Conservation (phyloP, 2,797 vertebrate species). For the Cyclura pinguis region DNA sequence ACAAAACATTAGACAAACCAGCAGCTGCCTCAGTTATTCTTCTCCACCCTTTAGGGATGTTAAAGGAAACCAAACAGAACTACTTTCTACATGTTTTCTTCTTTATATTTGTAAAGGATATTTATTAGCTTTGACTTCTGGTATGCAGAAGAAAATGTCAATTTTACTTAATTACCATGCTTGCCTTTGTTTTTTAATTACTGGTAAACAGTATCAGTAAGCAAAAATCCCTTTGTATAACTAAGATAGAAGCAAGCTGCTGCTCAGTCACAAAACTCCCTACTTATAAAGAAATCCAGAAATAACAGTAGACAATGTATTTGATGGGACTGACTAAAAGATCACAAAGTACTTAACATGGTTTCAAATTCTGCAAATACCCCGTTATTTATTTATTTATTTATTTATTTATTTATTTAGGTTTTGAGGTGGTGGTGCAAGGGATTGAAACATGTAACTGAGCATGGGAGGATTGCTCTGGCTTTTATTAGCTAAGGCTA, state of each 20-base stretch:
- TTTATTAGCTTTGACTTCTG: conserved; percentile 17
- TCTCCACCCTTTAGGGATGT: conserved; percentile 12
- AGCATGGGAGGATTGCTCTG: too few relatives aligned
- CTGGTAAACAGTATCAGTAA: conserved; percentile 17
- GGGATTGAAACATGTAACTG: background rate
- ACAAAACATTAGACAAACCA: conserved; percentile 11
- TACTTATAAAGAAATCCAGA: background rate
- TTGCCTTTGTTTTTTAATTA: conserved; percentile 26
- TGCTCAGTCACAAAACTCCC: background rate
- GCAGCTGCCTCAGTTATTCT: conserved; percentile 17
- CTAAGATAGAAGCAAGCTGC: background rate
- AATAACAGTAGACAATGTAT: background rate
- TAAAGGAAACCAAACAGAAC: conserved; percentile 7
- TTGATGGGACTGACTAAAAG: background rate
- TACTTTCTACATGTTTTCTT: background rate
- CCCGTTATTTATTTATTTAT: background rate
- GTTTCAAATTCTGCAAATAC: background rate
- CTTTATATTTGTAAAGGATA: conserved; percentile 18
- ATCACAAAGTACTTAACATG: background rate
- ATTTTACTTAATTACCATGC: background rate
- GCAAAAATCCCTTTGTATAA: background rate
- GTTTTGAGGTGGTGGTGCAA: background rate
- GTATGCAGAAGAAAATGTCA: conserved; percentile 18
- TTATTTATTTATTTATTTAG: background rate
- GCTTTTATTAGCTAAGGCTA: too few relatives aligned